Evolutionary conservation across 2,113 vertebrate genomes (phyloP), one percentile per base, ranked within the genome.

Genomic region (Uria aalge): DNA sequence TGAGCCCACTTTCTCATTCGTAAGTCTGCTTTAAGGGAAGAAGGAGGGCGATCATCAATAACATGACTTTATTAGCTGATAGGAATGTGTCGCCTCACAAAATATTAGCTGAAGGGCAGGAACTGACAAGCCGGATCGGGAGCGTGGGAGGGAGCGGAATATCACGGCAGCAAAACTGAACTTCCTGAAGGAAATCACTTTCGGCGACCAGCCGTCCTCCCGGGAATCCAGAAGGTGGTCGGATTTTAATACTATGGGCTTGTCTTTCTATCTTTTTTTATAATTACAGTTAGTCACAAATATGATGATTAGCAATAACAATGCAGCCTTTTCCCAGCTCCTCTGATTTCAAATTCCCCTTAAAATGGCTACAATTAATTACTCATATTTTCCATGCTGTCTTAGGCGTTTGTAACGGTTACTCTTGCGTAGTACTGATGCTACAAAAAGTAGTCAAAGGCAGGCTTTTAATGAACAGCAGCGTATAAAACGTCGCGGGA

Each of bases 301-400:
- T 96, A 96, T 66, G 93, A 95, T 96, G 89, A 97, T 97, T 93
- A 96, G 90, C 85, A 97, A 85, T 83, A 95, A 97, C 94, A 97
- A 94, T 88, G 91, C 68, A 91, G 97, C 85, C 75, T 73, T 50
- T 72, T 91, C 68, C n/a, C 69, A 85, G 85, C 81, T 81, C 86
- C 56, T 94, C 85, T 85, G 90, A 91, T 87, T 94, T 96, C 57
- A 15, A 84, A 77, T 45, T 85, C 76, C 90, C 72, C 74, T 87
- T 85, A 53, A 92, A 92, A 88, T 73, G 94, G 95, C 90, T 97
- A 96, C 91, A 90, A 96, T 95, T 95, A 97, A 96, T 96, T 95
- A 95, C 96, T 97, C 92, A 87, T 94, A 69, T 89, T 95, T 95
- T 92, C 94, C 81, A 90, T 8, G 45, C 81, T 15, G 83, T 95